Percentiles rank a stretch among this genome's conserved stretches.
Evolutionary conservation across 2,888 invertebrate species (phyloP).

Genomic region (Patella caerulea): DNA sequence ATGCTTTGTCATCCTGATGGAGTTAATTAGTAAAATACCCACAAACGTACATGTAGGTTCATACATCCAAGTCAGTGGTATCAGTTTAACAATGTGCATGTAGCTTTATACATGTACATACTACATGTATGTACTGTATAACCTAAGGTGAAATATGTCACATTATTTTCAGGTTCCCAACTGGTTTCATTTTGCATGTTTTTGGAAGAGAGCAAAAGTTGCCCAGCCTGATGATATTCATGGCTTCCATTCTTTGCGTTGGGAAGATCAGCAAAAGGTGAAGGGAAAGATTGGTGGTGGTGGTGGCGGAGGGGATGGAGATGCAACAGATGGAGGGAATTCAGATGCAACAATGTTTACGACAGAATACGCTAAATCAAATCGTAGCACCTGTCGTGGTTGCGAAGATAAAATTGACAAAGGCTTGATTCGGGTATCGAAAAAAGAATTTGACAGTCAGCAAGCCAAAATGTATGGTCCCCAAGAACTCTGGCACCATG

Average conservation of each 20-base stretch:
- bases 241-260: conserved; percentile 78
- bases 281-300: conserved; percentile 71
- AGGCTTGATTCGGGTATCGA: conserved; percentile 83
- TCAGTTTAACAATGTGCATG: too few species aligned
- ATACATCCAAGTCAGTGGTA: too few species aligned
- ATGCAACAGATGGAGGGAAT: conserved; percentile 27
- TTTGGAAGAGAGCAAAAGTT: conserved; percentile 85
- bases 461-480: conserved; percentile 80
- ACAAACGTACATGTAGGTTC: too few species aligned
- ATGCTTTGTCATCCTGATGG: too few species aligned
- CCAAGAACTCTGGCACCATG: conserved; percentile 90
- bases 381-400: conserved; percentile 83
- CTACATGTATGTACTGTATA: too few species aligned
- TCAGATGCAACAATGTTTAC: conserved; percentile 65
- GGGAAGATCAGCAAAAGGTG: conserved; percentile 87
- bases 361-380: conserved; percentile 91
- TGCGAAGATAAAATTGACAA: conserved; percentile 89
- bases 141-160: neutral
- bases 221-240: conserved; percentile 82
- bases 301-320: conserved; percentile 43
- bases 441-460: conserved; percentile 87
- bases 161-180: conserved; percentile 74
- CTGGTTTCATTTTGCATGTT: conserved; percentile 92
- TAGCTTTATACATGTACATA: too few species aligned
- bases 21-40: too few species aligned